phyloP scores from a whole-genome alignment of 2,888 invertebrate genomes.

The Abrostola triplasia region DNA sequence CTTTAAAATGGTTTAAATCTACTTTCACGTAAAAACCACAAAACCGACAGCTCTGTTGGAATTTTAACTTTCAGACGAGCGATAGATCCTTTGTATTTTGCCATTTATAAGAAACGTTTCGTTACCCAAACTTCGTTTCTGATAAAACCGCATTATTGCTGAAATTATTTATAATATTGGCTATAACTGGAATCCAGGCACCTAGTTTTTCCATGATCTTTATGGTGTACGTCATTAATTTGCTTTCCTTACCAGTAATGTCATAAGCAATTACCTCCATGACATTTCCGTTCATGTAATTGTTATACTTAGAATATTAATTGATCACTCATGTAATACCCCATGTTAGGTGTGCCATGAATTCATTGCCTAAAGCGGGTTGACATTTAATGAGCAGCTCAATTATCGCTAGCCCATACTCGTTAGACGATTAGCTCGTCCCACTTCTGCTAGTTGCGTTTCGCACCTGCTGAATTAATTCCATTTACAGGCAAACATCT shows the following conservation, averaged over 20 bases:
- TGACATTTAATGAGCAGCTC: constrained; percentile 30
- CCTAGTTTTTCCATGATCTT: too few relatives aligned
- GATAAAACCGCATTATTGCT: too few relatives aligned
- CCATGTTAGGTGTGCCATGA: constrained; percentile 25
- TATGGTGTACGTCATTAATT: background rate
- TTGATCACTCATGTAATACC: constrained; percentile 26
- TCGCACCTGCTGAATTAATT: constrained; percentile 32
- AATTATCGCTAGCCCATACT: constrained; percentile 38
- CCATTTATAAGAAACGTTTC: too few relatives aligned
- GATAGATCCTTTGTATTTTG: too few relatives aligned
- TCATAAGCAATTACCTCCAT: constrained; percentile 2
- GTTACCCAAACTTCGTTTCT: too few relatives aligned
- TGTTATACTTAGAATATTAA: constrained; percentile 26
- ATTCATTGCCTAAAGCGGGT: constrained; percentile 24
- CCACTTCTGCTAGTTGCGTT: constrained; percentile 40
- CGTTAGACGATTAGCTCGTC: constrained; percentile 21
- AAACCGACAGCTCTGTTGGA: too few relatives aligned
- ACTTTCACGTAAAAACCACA: too few relatives aligned
- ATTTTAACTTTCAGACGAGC: too few relatives aligned
- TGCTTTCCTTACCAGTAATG: background rate
- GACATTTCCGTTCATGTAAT: constrained; percentile 23
- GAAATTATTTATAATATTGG: too few relatives aligned
- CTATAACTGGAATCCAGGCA: too few relatives aligned
- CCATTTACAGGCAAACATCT: constrained; percentile 15
- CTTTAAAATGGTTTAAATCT: too few relatives aligned